Conservation (phyloP, 1,140 invertebrate species). For the Scylla paramamosain region DNA sequence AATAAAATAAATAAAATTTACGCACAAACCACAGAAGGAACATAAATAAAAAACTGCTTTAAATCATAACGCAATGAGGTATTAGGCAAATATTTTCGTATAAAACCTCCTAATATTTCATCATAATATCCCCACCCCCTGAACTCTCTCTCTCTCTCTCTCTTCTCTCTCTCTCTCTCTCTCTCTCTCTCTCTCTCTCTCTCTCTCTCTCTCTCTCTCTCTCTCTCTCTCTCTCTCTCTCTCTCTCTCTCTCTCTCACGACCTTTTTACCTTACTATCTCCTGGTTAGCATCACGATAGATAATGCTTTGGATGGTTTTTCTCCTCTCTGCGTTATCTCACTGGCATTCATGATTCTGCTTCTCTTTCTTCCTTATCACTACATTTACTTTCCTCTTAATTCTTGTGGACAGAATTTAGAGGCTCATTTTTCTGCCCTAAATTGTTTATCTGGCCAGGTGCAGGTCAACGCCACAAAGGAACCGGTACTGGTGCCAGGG, state of each 20-base stretch:
- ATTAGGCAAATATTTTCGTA: no score
- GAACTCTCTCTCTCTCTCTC: no score
- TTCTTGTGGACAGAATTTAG: conserved; percentile 13
- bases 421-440: conserved; percentile 8
- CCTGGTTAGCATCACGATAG: background rate
- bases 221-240: conserved; percentile 13
- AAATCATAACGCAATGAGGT: no score
- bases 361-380: conserved; percentile 13
- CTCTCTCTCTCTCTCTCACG: background rate
- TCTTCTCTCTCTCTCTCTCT: no score
- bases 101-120: no score
- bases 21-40: no score
- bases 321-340: background rate
- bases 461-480: background rate
- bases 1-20: no score
- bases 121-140: no score
- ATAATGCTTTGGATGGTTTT: background rate
- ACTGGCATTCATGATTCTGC: background rate
- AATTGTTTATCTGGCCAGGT: background rate
- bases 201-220: conserved; percentile 20
- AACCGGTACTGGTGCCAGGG: background rate
- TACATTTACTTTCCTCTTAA: conserved; percentile 24
- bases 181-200: conserved; percentile 10
- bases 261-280: background rate
- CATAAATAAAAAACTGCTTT: no score